Percentiles rank a stretch among this genome's conserved stretches.
phyloP scores from a whole-genome alignment of 2,113 vertebrate genomes.

The Engraulis encrasicolus region DNA sequence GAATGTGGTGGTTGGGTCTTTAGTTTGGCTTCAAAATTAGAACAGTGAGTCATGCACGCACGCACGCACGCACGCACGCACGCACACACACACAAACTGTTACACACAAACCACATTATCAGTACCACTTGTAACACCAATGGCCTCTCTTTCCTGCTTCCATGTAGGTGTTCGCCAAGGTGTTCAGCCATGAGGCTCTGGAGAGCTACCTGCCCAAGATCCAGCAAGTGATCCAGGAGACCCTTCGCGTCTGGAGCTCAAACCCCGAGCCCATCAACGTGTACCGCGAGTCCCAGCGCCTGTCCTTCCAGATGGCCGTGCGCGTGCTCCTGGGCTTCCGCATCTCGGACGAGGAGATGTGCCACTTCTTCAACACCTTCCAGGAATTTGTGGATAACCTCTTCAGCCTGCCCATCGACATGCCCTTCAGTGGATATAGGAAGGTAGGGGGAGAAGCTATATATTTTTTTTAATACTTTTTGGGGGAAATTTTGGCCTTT shows the following conservation, averaged over 20 bases:
- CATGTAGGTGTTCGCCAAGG: conserved; percentile 91
- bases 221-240: conserved; percentile 95
- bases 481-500: too few relatives aligned
- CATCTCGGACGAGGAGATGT: conserved; percentile 89
- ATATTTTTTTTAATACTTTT: too few relatives aligned
- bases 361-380: conserved; percentile 87
- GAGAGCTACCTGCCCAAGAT: conserved; percentile 97
- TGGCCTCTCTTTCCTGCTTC: conserved; percentile 6
- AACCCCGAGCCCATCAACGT: conserved; percentile 90
- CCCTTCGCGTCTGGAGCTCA: conserved; percentile 91
- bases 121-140: not conserved
- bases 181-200: conserved; percentile 95
- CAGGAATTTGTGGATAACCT: conserved; percentile 97
- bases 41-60: not conserved
- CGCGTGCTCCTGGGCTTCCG: conserved; percentile 93
- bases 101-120: conserved; percentile 25
- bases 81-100: conserved; percentile 29
- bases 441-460: conserved; percentile 75
- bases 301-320: conserved; percentile 96
- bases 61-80: conserved; percentile 10
- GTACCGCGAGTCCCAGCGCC: conserved; percentile 90
- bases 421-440: conserved; percentile 95
- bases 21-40: too few relatives aligned
- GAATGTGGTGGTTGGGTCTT: too few relatives aligned
- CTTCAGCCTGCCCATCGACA: conserved; percentile 93